phyloP scores from a whole-genome alignment of 1,140 invertebrate genomes.

The Nymphalis io region DNA sequence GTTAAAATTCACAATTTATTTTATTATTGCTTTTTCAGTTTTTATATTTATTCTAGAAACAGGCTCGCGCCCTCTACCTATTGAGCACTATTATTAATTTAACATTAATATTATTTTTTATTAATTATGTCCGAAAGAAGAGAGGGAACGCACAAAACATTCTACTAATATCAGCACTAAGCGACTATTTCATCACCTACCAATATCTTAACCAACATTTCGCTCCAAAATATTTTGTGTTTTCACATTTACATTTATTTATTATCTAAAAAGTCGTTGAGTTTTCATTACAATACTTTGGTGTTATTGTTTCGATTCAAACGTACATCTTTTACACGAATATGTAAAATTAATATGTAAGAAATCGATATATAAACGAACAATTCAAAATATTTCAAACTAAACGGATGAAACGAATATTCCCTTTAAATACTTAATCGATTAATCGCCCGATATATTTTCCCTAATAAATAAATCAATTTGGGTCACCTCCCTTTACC shows the following conservation, averaged over 20 bases:
- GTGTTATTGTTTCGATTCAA: constrained; percentile 77
- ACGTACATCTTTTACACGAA: constrained; percentile 52
- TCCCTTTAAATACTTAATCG: constrained; percentile 25
- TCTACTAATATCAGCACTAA: constrained; percentile 61
- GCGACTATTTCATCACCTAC: constrained; percentile 52
- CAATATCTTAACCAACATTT: constrained; percentile 63
- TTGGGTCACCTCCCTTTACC: constrained; percentile 53
- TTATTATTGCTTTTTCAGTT: constrained; percentile 75
- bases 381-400: constrained; percentile 1
- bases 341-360: constrained; percentile 39
- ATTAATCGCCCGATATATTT: constrained; percentile 49
- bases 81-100: constrained; percentile 78
- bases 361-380: not conserved
- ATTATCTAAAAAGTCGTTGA: constrained; percentile 80
- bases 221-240: constrained; percentile 75
- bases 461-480: constrained; percentile 76
- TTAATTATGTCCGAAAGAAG: constrained; percentile 63
- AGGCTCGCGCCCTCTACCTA: constrained; percentile 63
- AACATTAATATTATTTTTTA: constrained; percentile 60
- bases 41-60: constrained; percentile 53
- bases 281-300: constrained; percentile 73
- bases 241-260: constrained; percentile 70
- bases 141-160: constrained; percentile 66
- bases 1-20: constrained; percentile 68
- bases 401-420: constrained; percentile 29